Base-by-base conservation (phyloP, 1,140 invertebrate species). In the Sitophilus oryzae region DNA sequence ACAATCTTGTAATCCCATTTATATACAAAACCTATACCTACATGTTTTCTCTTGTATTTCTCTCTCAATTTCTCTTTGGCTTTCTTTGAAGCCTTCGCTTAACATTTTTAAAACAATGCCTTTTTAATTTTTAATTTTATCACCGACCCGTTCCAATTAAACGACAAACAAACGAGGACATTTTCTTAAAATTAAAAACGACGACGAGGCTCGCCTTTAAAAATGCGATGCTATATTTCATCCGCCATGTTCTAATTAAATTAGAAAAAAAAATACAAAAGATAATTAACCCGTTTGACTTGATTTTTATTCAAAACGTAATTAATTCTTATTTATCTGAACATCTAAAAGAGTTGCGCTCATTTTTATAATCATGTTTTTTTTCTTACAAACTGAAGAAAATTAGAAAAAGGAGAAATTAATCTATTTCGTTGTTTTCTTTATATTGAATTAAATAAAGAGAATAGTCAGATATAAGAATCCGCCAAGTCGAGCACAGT, bases 231-330 rank as follows among this genome's bases (percentile, higher is more conserved):
- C 55, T 47, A 57, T 57, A 51, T 57, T 57, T 57, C 55, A 57
- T 57, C 55, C 55, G 48, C 55, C 55, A 51, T 57, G 48, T 51
- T 52, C 47, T 57, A 52, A 57, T 57, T 57, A 51, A 57, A 45
- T 57, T 57, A 51, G 48, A 42, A 56, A 56, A 45, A 50, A 49
- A 51, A 30, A 57, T 34, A 57, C 48, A 57, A 57, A 57, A 57
- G 47, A 51, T 57, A 57, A 57, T 57, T 57, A 57, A 57, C 55
- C 55, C 55, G 55, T 57, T 57, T 57, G 48, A 57, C 55, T 57
- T 52, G 55, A 57, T 52, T 51, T 50, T 51, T 47, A 57, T 57
- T 57, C 55, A 57, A 57, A 57, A 48, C 41, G 34, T 52, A 57
- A 57, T 57, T 57, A 57, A 57, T 57, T 57, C 42, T 57, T 57